Percentiles rank a stretch among this genome's conserved stretches.
Evolutionary conservation across 2,113 vertebrate genomes (phyloP).

Genomic region (Clarias magur): DNA sequence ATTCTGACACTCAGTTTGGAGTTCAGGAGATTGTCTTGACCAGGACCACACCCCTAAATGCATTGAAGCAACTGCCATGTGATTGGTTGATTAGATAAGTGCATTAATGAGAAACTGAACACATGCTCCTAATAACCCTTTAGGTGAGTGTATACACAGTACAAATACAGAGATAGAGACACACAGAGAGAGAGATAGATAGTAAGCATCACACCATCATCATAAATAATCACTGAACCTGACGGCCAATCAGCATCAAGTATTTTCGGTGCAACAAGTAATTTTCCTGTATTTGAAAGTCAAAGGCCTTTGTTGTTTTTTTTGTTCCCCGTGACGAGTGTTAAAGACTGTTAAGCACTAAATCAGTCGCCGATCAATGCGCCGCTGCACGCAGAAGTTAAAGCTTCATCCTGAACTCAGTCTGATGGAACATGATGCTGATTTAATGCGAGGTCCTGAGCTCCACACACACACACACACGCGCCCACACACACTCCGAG

Average conservation of each 20-base stretch:
- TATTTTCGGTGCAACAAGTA: not conserved
- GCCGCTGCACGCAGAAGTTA: not conserved
- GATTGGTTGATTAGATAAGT: no score
- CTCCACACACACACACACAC: not conserved
- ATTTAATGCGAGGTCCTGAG: not conserved
- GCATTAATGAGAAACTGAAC: no score
- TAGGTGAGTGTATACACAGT: no score
- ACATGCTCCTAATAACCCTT: no score
- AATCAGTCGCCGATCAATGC: not conserved
- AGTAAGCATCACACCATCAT: not conserved
- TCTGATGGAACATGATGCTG: constrained; percentile 5
- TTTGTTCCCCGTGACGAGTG: not conserved
- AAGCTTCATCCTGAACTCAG: not conserved
- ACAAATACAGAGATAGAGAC: not conserved
- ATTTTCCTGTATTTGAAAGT: not conserved
- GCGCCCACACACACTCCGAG: not conserved
- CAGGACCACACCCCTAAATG: no score
- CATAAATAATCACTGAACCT: not conserved
- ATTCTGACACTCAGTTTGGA: no score
- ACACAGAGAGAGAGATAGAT: not conserved
- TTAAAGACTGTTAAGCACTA: not conserved
- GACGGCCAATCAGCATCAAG: not conserved
- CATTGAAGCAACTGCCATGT: no score
- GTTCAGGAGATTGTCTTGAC: no score
- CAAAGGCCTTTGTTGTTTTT: not conserved